These are phyloP conservation scores for Tragelaphus eurycerus DNA, from an alignment of 2,797 vertebrate species.

Conservation along the genomic window DNA sequence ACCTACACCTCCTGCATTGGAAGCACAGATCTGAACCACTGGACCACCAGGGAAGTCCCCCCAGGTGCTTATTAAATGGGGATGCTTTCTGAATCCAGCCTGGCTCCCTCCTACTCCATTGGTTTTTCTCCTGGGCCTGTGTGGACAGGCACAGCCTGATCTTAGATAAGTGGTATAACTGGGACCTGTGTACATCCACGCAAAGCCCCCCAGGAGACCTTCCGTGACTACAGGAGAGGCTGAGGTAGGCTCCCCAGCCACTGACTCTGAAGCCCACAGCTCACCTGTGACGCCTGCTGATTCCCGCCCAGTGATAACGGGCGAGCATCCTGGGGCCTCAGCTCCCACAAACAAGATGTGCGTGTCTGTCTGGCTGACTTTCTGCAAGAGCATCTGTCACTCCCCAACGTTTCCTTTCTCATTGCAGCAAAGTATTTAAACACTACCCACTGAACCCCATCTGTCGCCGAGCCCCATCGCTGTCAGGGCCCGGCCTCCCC, in stretches of 20 bases:
- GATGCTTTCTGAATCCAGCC: background rate
- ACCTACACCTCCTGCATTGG: background rate
- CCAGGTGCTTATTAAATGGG: background rate
- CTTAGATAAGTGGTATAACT: background rate
- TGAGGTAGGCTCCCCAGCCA: background rate
- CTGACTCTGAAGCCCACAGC: background rate
- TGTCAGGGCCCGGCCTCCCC: constrained; percentile 61
- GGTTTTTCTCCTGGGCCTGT: background rate
- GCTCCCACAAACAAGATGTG: constrained; percentile 42
- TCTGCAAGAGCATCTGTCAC: constrained; percentile 77
- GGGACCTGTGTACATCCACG: fast-evolving
- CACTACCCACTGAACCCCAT: constrained; percentile 80
- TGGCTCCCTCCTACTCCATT: fast-evolving
- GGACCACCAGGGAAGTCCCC: background rate
- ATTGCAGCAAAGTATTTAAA: constrained; percentile 81
- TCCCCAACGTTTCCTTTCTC: constrained; percentile 71
- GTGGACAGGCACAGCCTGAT: background rate
- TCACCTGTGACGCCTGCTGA: background rate
- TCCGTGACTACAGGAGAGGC: background rate
- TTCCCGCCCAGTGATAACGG: background rate
- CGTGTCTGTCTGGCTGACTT: constrained; percentile 65
- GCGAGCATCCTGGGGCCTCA: background rate
- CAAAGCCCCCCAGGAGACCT: background rate
- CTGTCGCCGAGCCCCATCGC: constrained; percentile 72
- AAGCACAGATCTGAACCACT: background rate